Evolutionary conservation across 2,888 invertebrate species (phyloP), one percentile per base, ranked within the genome.

Genomic region (Melolontha melolontha): DNA sequence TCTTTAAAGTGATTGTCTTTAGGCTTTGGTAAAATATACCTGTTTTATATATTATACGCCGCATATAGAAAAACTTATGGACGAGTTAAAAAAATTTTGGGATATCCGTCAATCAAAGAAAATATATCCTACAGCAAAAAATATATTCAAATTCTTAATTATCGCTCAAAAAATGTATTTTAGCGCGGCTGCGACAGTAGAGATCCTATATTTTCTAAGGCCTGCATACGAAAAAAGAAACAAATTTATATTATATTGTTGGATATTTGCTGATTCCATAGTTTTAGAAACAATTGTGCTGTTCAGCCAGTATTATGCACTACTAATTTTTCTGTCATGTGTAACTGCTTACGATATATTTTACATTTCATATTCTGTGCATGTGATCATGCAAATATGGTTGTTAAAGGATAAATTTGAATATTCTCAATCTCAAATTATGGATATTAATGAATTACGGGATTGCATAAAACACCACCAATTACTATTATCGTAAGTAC

Each of bases 11-110:
- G n/a, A n/a, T n/a, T n/a, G n/a, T n/a, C 54, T 66, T 1, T 50
- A 66, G 66, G 41, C 40, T 14, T 41, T 59, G n/a, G 14, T 59
- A 27, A 66, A 66, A 29, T 66, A 66, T 51, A 17, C 59, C 7
- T 12, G 49, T 16, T 66, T 66, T 49, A 12, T 66, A 6, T 66
- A 59, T 27, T 57, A 66, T 10, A 66, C 59, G 14, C 11, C 17
- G 5, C 41, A 66, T 27, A 40, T 66, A 2, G 29, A 27, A 27
- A 12, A 12, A 10, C 22, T 66, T 11, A 49, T 59, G 11, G 27
- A 40, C 14, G 40, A 55, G 12, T 16, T 22, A 1, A 22, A 10
- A 41, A 66, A 59, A 27, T 66, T 66, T 16, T 59, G 59, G 66
- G 17, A 51, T 29, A 12, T 22, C 14, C 10, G 14, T 34, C 22